These are phyloP conservation scores for Hassar affinis DNA, from an alignment of 2,113 vertebrate species.

Conservation along the genomic window DNA sequence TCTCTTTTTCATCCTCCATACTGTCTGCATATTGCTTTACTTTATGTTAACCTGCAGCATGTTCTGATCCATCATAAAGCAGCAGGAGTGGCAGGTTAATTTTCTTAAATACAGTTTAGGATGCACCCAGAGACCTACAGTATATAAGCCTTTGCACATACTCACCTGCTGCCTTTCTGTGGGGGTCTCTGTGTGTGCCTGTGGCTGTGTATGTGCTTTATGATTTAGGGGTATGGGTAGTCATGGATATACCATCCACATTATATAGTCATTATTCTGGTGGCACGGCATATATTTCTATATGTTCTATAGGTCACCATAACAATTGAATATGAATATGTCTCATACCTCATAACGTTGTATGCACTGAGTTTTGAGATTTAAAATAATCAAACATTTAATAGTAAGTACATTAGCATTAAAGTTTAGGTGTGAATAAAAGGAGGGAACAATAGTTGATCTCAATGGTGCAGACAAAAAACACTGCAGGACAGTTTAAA, in stretches of 20 bases:
- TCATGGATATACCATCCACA: neutral
- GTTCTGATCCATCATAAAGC: constrained; percentile 63
- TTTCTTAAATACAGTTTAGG: constrained; percentile 50
- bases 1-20: constrained; percentile 11
- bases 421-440: neutral
- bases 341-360: neutral
- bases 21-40: constrained; percentile 37
- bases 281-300: neutral
- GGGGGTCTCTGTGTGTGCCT: neutral
- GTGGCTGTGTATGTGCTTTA: neutral
- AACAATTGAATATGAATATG: neutral
- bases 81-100: constrained; percentile 60
- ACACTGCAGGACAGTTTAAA: no score
- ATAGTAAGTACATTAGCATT: neutral
- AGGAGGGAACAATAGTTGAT: neutral
- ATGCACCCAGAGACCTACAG: constrained; percentile 31
- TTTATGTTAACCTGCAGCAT: constrained; percentile 67
- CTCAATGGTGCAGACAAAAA: neutral
- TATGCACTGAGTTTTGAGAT: neutral
- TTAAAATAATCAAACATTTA: neutral
- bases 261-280: neutral
- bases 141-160: constrained; percentile 63
- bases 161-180: constrained; percentile 53
- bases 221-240: neutral
- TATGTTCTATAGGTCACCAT: neutral